Evolutionary conservation across 1,140 invertebrate species (phyloP).

Genomic region (Sesamia nonagrioides): DNA sequence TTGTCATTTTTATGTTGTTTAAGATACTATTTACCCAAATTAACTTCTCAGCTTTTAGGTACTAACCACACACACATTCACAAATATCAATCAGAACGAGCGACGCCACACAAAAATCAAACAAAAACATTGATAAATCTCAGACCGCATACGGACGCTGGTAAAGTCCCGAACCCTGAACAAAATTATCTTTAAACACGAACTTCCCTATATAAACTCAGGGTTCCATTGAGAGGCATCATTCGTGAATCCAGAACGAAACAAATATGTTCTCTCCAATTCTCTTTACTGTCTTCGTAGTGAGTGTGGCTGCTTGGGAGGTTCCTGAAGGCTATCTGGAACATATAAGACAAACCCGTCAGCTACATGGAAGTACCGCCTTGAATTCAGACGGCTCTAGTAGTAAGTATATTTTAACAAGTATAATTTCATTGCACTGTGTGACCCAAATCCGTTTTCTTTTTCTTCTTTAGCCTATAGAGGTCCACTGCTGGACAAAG

Average conservation of each 20-base stretch:
- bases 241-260: neutral
- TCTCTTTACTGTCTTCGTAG: neutral
- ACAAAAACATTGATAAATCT: slow-evolving; percentile 15
- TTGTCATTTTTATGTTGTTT: too few species aligned
- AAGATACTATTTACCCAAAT: too few species aligned
- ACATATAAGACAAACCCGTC: neutral
- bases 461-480: too few species aligned
- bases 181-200: neutral
- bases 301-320: neutral
- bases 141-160: neutral
- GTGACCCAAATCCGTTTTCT: too few species aligned
- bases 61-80: neutral
- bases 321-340: neutral
- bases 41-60: neutral
- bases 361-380: slow-evolving; percentile 9
- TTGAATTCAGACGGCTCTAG: slow-evolving; percentile 45
- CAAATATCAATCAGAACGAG: neutral
- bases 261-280: neutral
- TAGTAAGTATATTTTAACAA: neutral
- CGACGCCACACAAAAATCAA: neutral
- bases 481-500: too few species aligned
- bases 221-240: neutral
- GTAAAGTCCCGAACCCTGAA: neutral
- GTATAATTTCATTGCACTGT: neutral
- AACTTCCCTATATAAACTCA: neutral